These are phyloP conservation scores for Indicator indicator DNA, from an alignment of 2,113 vertebrate genomes.

Conservation along the genomic window DNA sequence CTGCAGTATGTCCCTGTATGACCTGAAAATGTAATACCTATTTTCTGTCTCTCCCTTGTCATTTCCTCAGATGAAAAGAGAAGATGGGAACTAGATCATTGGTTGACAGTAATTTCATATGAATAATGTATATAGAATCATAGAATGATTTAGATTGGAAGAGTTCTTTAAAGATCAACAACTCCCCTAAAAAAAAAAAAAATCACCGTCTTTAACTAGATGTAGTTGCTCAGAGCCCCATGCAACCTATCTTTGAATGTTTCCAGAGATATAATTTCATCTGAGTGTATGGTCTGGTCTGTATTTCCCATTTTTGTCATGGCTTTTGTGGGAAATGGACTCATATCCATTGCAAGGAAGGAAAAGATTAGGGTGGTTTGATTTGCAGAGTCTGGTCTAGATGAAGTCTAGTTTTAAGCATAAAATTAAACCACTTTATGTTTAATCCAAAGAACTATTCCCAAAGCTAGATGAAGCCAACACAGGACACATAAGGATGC, in stretches of 20 bases:
- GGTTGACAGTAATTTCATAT: neutral
- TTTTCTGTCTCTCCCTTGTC: neutral
- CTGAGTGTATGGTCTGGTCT: too few species aligned
- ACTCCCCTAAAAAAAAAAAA: too few species aligned
- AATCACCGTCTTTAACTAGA: too few species aligned
- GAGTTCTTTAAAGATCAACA: neutral
- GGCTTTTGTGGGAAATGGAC: neutral
- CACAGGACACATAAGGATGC: neutral
- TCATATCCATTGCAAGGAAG: rapidly evolving
- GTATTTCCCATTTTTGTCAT: neutral
- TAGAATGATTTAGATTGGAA: neutral
- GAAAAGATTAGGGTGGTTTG: neutral
- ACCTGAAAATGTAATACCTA: neutral
- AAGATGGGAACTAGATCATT: neutral
- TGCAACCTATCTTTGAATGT: neutral
- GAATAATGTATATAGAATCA: neutral
- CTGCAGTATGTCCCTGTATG: neutral
- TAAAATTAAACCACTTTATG: neutral
- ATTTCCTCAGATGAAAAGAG: neutral
- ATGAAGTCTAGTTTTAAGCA: neutral
- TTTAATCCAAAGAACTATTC: neutral
- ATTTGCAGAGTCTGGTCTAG: neutral
- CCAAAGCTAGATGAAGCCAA: neutral
- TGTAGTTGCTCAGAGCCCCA: rapidly evolving
- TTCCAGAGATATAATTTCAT: neutral